Percentiles rank a stretch among this genome's conserved stretches.
phyloP scores from a whole-genome alignment of 2,113 vertebrate genomes.

The Oriolus oriolus region DNA sequence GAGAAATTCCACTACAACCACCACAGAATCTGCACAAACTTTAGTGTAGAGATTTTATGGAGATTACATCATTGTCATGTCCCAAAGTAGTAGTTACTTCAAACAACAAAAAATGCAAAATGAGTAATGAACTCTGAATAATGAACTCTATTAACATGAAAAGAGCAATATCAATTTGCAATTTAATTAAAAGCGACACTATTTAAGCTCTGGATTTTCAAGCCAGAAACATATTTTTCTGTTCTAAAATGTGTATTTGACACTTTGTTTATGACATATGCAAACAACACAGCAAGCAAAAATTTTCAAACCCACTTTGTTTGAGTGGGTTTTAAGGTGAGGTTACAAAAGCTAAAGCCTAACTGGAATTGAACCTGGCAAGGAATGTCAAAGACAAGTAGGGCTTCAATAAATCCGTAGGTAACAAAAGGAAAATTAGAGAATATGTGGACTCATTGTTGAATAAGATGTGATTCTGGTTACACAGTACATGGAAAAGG shows the following conservation, averaged over 20 bases:
- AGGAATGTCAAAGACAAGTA: not conserved
- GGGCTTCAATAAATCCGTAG: not conserved
- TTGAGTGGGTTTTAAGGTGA: not conserved
- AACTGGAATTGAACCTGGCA: not conserved
- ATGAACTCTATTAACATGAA: not conserved
- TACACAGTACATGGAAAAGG: not conserved
- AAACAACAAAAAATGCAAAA: not conserved
- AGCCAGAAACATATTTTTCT: not conserved
- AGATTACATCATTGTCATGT: not conserved
- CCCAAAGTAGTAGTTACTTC: not conserved
- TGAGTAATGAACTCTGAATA: not conserved
- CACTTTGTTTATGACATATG: not conserved
- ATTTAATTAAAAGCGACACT: not conserved
- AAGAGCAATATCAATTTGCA: not conserved
- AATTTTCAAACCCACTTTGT: not conserved
- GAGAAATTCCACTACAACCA: not conserved
- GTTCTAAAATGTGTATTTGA: not conserved
- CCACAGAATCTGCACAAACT: not conserved
- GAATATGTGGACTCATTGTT: not conserved
- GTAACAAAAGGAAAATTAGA: not conserved
- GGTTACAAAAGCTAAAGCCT: not conserved
- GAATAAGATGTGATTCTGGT: not conserved
- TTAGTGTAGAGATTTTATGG: not conserved
- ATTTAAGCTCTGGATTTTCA: not conserved
- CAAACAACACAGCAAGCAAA: not conserved